Conservation (phyloP, 2,113 vertebrate species). For the Saguinus imperator region DNA sequence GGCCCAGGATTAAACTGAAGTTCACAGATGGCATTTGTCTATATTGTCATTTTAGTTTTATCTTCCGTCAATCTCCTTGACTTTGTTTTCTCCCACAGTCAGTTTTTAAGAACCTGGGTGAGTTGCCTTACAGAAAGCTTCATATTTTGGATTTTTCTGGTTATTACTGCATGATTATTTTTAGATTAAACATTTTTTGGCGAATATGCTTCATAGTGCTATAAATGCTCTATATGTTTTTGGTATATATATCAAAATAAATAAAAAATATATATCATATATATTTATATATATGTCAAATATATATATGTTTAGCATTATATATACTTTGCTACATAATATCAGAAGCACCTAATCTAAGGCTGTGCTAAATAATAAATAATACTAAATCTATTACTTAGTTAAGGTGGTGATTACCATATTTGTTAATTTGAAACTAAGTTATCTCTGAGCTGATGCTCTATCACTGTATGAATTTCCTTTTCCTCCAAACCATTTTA, state of each 20-base stretch:
- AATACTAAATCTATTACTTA: neutral
- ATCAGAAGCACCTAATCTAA: neutral
- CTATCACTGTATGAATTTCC: neutral
- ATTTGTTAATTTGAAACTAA: neutral
- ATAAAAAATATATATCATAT: no score
- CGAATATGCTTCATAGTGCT: neutral
- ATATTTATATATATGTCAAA: no score
- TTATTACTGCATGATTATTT: neutral
- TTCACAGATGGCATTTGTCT: neutral
- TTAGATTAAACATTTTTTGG: neutral
- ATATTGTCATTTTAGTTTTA: neutral
- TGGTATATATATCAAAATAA: no score
- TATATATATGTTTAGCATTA: neutral
- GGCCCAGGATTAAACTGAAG: neutral
- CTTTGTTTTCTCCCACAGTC: neutral
- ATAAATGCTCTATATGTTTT: neutral
- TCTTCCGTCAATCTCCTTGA: neutral
- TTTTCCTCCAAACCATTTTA: neutral
- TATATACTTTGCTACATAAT: neutral
- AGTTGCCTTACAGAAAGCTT: neutral
- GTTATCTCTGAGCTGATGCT: neutral
- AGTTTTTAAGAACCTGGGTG: neutral
- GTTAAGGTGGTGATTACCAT: neutral
- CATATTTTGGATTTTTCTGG: neutral
- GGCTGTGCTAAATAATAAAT: neutral